Evolutionary conservation across 2,797 vertebrate species (phyloP), one percentile per base, ranked within the genome.

Genomic region (Perodicticus potto): DNA sequence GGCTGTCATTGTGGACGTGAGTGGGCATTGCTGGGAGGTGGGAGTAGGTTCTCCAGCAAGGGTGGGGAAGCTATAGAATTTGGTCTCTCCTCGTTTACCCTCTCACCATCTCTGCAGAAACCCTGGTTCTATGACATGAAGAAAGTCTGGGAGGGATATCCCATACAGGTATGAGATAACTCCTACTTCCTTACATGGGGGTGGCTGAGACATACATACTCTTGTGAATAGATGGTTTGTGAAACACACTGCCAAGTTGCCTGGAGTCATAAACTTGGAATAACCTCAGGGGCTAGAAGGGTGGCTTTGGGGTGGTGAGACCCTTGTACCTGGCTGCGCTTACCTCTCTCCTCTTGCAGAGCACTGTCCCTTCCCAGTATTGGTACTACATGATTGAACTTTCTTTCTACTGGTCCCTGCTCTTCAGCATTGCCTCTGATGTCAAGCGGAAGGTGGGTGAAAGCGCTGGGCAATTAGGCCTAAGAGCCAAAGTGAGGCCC

Each of bases 61-160:
- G 40, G 40, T 32, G 20, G 9, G 63, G 5, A 49, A 25, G 91
- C 69, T 34, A 25, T 1, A 85, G 70, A 65, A 57, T 61, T 19
- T 91, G 77, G 25, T 61, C 25, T n/a, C 70, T 32, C 37, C 27
- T 92, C 89, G 57, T 96, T 95, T 98, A 65, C 98, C 84, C 2
- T 32, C 37, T 90, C 67, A 17, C 23, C 37, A 0, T 97, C 45
- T 96, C 92, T 32, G 0, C 98, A 99, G 99, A 99, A 99, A 98
- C 99, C 99, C 27, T 99, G 99, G 99, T 99, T 99, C 95, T 99
- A 99, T 45, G 99, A 99, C 96, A 95, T 99, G 70, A 98, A 98
- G 97, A 98, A 99, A 98, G 99, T 99, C 97, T 99, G 99, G 99
- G 98, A 99, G 89, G 99, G 99, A 32, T 99, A 99, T 94, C 99